phyloP scores from a whole-genome alignment of 2,113 vertebrate genomes.

The Girardinichthys multiradiatus region DNA sequence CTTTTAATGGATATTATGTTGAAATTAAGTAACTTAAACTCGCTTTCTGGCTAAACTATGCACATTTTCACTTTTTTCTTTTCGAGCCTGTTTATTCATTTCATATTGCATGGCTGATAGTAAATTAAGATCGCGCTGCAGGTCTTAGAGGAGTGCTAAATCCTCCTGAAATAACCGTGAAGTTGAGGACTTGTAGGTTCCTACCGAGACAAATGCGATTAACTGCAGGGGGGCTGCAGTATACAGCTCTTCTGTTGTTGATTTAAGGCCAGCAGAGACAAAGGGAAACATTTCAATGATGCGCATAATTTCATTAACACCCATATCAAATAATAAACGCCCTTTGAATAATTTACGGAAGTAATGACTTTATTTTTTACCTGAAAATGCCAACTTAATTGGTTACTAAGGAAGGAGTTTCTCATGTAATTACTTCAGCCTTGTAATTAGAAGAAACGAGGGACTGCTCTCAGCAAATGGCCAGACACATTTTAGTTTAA shows the following conservation, averaged over 20 bases:
- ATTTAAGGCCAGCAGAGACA: constrained; percentile 40
- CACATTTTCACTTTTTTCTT: too few relatives aligned
- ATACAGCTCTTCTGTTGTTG: constrained; percentile 48
- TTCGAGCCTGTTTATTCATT: neutral
- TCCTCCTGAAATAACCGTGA: constrained; percentile 77
- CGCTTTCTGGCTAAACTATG: too few relatives aligned
- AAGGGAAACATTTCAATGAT: constrained; percentile 8
- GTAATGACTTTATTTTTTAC: neutral
- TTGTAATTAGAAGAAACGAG: neutral
- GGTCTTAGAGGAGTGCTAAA: constrained; percentile 59
- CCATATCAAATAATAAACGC: neutral
- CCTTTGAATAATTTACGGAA: neutral
- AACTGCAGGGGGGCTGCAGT: constrained; percentile 66
- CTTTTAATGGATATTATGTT: too few relatives aligned
- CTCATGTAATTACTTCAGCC: neutral
- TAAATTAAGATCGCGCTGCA: constrained; percentile 21
- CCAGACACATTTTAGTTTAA: neutral
- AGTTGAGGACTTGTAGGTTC: constrained; percentile 69
- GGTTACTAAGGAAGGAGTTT: neutral
- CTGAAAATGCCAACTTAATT: neutral
- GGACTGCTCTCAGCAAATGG: neutral
- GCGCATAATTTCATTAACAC: neutral
- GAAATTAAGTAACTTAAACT: too few relatives aligned
- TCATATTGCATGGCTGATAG: constrained; percentile 14
- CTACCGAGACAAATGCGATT: constrained; percentile 81